Evolutionary conservation across 2,888 invertebrate species (phyloP).

Genomic region (Yponomeuta plumbellus): DNA sequence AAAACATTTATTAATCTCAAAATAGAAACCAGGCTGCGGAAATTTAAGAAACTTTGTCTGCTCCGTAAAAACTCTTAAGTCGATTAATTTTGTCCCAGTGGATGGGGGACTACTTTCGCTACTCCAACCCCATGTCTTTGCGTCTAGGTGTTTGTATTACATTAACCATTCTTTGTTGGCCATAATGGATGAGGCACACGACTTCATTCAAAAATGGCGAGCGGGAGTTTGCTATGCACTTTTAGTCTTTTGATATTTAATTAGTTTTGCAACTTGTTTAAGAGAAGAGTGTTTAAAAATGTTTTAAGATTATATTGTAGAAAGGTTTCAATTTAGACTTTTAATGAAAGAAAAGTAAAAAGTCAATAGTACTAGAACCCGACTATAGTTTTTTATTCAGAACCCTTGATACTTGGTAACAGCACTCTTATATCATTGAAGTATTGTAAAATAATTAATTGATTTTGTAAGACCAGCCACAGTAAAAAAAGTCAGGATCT

Average conservation of each 20-base stretch:
- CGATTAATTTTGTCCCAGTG: not conserved
- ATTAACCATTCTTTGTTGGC: conserved; percentile 47
- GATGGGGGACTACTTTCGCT: conserved; percentile 19
- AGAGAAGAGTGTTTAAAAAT: not conserved
- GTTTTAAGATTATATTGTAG: not conserved
- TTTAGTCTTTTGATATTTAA: not conserved
- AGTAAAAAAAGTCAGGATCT: no score
- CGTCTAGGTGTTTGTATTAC: conserved; percentile 40
- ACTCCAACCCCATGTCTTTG: conserved; percentile 27
- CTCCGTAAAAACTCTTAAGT: not conserved
- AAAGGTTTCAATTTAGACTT: not conserved
- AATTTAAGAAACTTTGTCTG: no score
- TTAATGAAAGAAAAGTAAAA: no score
- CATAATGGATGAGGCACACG: conserved; percentile 42
- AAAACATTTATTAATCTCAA: no score
- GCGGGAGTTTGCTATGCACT: not conserved
- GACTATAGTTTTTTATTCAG: no score
- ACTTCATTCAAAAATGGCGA: not conserved
- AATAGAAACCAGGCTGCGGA: no score
- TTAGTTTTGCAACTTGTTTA: not conserved
- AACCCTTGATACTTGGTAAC: no score
- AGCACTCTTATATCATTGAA: no score
- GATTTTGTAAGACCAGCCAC: no score
- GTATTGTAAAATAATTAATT: no score
- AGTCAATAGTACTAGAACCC: no score